Evolutionary conservation across 2,113 vertebrate genomes (phyloP).

Genomic region (Zonotrichia leucophrys): DNA sequence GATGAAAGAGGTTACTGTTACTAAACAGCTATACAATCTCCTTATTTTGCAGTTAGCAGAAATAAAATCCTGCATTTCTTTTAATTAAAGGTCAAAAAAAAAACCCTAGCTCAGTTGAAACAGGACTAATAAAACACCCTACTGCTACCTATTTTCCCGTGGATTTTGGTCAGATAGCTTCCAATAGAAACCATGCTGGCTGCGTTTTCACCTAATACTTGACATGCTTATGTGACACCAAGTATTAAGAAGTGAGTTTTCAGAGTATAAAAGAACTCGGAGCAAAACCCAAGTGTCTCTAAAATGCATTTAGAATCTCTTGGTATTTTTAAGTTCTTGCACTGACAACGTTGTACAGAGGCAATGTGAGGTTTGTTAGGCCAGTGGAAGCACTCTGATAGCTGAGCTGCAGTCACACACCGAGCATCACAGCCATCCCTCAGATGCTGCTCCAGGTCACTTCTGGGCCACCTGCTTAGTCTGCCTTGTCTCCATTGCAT

Average conservation of each 20-base stretch:
- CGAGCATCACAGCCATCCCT: neutral
- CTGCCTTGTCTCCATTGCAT: neutral
- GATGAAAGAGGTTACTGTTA: slow-evolving; percentile 31
- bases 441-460: neutral
- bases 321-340: neutral
- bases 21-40: slow-evolving; percentile 32
- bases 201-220: neutral
- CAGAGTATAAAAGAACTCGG: neutral
- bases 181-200: neutral
- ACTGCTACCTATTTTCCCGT: neutral
- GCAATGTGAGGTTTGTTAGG: neutral
- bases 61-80: slow-evolving; percentile 37
- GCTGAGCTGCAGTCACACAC: neutral
- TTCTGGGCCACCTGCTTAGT: neutral
- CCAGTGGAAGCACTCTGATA: fast-evolving
- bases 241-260: neutral
- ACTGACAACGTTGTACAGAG: neutral
- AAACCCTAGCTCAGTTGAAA: neutral
- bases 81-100: slow-evolving; percentile 69
- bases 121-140: neutral
- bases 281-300: neutral
- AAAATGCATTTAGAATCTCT: neutral
- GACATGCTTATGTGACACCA: neutral
- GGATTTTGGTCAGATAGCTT: neutral
- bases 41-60: slow-evolving; percentile 41